Percentiles rank a stretch among this genome's conserved stretches.
Evolutionary conservation across 2,888 invertebrate species (phyloP).

Genomic region (Euzophera pinguis): DNA sequence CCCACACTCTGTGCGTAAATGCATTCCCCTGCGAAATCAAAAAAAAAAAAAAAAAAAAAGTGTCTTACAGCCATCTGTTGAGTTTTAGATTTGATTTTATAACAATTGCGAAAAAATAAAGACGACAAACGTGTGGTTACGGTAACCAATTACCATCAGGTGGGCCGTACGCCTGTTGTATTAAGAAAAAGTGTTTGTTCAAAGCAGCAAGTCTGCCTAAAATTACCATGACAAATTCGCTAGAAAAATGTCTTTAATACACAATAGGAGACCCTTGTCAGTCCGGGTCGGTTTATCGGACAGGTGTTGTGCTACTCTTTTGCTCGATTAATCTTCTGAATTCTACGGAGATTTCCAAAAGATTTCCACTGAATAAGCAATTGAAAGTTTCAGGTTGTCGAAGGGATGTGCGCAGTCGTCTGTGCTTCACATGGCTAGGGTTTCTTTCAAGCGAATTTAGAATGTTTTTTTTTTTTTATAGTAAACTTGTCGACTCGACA

Average conservation of each 20-base stretch:
- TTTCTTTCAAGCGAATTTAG: background rate
- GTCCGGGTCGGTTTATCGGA: background rate
- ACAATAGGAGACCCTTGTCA: slow-evolving; percentile 4
- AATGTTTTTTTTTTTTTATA: no score
- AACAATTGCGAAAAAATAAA: no score
- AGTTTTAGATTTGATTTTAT: no score
- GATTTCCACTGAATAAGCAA: slow-evolving; percentile 2
- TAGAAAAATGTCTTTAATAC: slow-evolving; percentile 2
- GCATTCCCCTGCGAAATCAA: no score
- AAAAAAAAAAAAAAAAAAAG: no score
- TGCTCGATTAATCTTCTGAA: slow-evolving; percentile 1
- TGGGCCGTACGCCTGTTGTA: no score
- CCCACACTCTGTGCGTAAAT: no score
- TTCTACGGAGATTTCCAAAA: background rate
- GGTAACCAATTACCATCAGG: no score
- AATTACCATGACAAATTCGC: background rate
- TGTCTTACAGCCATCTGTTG: no score
- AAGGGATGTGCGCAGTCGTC: background rate
- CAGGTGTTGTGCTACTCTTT: background rate
- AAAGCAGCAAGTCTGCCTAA: background rate
- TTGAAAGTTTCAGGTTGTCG: background rate
- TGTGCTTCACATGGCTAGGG: background rate
- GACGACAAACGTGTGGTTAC: no score
- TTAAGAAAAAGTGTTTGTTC: no score
- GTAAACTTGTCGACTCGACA: no score